Percentiles rank a stretch among this genome's conserved stretches.
Evolutionary conservation across 2,888 invertebrate species (phyloP).

Genomic region (Pterobdella sp.): DNA sequence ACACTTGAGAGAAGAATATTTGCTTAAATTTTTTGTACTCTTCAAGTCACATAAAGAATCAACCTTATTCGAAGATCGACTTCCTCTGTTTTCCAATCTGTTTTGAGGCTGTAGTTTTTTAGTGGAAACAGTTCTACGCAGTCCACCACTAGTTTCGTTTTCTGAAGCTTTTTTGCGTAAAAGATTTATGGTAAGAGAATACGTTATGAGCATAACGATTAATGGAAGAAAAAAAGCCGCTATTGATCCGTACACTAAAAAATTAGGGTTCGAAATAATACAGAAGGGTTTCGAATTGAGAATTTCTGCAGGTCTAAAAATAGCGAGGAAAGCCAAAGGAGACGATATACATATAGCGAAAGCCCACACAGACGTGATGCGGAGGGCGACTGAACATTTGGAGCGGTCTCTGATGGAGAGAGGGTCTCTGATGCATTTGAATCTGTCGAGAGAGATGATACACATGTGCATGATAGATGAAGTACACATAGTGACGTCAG

Average conservation of each 20-base stretch:
- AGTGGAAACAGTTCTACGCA: constrained; percentile 23
- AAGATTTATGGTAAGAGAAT: constrained; percentile 78
- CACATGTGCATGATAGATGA: constrained; percentile 58
- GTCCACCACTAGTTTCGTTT: constrained; percentile 20
- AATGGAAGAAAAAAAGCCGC: constrained; percentile 92
- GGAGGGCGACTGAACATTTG: constrained; percentile 55
- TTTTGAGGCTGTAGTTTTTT: neutral
- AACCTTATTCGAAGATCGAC: neutral
- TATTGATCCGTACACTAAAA: constrained; percentile 78
- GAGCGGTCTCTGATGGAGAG: constrained; percentile 51
- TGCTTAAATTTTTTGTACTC: too few relatives aligned
- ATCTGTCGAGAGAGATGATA: constrained; percentile 60
- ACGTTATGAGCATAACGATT: constrained; percentile 88
- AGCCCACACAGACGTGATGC: constrained; percentile 88
- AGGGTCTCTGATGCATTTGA: constrained; percentile 79
- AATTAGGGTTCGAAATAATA: constrained; percentile 50
- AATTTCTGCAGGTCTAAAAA: constrained; percentile 59
- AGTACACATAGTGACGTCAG: constrained; percentile 58
- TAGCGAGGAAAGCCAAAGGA: constrained; percentile 52
- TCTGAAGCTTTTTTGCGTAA: constrained; percentile 56
- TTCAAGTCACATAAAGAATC: neutral
- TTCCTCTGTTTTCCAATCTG: neutral
- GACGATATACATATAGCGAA: constrained; percentile 61
- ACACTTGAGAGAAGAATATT: neutral
- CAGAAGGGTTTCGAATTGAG: constrained; percentile 49